Conservation (phyloP, 1,140 invertebrate species). For the Trichogramma pretiosum region DNA sequence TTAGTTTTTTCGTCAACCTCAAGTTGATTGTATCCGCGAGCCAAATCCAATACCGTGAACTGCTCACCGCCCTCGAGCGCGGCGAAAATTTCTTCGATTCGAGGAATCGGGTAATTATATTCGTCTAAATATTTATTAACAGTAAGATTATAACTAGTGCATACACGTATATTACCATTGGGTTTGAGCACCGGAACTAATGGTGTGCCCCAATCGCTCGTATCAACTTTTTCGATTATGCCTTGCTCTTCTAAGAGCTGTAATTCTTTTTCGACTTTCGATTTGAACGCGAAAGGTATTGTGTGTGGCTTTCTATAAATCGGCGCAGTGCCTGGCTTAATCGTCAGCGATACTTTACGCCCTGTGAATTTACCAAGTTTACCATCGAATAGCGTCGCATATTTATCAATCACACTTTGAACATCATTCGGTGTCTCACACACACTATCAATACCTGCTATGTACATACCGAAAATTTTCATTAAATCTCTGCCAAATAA, state of each 20-base stretch:
- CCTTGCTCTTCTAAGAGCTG: slow-evolving; percentile 20
- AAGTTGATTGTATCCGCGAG: background rate
- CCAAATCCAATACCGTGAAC: background rate
- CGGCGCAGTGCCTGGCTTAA: slow-evolving; percentile 11
- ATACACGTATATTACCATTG: slow-evolving; percentile 33
- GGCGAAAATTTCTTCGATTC: slow-evolving; percentile 24
- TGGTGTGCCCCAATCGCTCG: slow-evolving; percentile 39
- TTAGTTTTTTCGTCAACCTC: background rate
- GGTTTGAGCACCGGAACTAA: slow-evolving; percentile 34
- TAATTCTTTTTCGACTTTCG: slow-evolving; percentile 26
- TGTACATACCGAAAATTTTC: background rate
- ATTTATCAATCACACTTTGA: slow-evolving; percentile 2
- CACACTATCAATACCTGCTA: background rate
- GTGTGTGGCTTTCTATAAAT: slow-evolving; percentile 7
- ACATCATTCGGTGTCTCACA: background rate
- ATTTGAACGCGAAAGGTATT: slow-evolving; percentile 8
- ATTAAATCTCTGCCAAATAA: background rate
- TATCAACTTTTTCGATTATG: slow-evolving; percentile 23
- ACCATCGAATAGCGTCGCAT: slow-evolving; percentile 10
- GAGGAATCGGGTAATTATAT: slow-evolving; percentile 22
- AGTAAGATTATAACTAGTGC: slow-evolving; percentile 35
- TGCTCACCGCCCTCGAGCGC: background rate
- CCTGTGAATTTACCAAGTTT: slow-evolving; percentile 23
- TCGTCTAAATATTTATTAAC: slow-evolving; percentile 20
- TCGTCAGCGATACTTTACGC: slow-evolving; percentile 20